Evolutionary conservation across 2,113 vertebrate species (phyloP).

Genomic region (Colius striatus): DNA sequence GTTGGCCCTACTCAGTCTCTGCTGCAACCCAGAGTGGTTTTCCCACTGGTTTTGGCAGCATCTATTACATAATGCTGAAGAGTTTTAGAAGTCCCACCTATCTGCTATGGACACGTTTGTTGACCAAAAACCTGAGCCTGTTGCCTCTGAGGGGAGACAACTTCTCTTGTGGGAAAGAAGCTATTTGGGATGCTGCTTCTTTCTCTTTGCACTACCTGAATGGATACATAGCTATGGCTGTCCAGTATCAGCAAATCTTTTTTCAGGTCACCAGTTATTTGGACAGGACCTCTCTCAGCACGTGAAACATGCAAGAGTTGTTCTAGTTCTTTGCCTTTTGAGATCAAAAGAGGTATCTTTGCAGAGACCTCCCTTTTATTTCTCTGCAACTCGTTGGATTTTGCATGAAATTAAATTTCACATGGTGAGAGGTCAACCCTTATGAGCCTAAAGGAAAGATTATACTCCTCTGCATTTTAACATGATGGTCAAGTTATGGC

Average conservation of each 20-base stretch:
- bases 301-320: background rate
- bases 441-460: constrained; percentile 11
- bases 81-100: background rate
- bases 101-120: background rate
- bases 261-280: background rate
- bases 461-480: background rate
- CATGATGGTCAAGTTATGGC: background rate
- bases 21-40: background rate
- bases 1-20: background rate
- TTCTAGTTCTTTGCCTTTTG: background rate
- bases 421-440: constrained; percentile 24
- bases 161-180: background rate
- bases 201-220: background rate
- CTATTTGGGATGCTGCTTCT: background rate
- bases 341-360: background rate
- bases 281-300: background rate
- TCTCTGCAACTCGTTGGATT: constrained; percentile 52
- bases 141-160: background rate
- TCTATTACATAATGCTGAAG: background rate
- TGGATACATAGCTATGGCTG: background rate
- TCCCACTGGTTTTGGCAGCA: background rate
- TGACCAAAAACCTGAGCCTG: background rate
- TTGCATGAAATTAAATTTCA: constrained; percentile 52
- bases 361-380: background rate
- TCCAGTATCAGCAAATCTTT: background rate